Conservation (phyloP, 2,113 vertebrate genomes). For the Brienomyrus brachyistius region DNA sequence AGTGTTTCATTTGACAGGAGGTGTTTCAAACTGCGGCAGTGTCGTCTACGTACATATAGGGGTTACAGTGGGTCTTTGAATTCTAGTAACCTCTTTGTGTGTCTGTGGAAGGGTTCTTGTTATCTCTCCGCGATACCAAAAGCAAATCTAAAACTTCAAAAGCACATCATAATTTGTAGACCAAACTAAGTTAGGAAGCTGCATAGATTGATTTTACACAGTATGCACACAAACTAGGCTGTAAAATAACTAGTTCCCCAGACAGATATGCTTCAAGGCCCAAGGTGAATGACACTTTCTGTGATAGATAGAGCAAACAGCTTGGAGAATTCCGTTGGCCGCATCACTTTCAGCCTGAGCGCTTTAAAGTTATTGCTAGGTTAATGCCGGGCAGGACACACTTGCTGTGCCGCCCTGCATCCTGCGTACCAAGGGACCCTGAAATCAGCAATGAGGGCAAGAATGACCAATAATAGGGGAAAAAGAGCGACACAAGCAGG, state of each 20-base stretch:
- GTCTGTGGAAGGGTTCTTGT: conserved; percentile 4
- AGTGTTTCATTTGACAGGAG: background rate
- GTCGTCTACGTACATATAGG: background rate
- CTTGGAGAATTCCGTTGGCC: background rate
- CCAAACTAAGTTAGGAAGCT: background rate
- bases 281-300: conserved; percentile 16
- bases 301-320: conserved; percentile 21
- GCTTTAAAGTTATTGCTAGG: background rate
- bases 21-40: background rate
- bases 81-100: conserved; percentile 17
- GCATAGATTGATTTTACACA: background rate
- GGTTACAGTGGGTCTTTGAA: conserved; percentile 18
- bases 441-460: background rate
- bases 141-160: conserved; percentile 22
- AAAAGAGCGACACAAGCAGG: background rate
- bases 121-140: conserved; percentile 19
- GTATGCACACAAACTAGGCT: background rate
- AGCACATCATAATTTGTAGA: conserved; percentile 13
- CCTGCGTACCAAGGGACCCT: background rate
- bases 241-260: background rate
- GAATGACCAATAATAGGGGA: background rate
- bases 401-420: too few relatives aligned
- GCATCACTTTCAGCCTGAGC: background rate
- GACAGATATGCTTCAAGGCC: conserved; percentile 4
- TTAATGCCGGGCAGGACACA: background rate